phyloP scores from a whole-genome alignment of 2,113 vertebrate species.

The Ctenodactylus gundi region DNA sequence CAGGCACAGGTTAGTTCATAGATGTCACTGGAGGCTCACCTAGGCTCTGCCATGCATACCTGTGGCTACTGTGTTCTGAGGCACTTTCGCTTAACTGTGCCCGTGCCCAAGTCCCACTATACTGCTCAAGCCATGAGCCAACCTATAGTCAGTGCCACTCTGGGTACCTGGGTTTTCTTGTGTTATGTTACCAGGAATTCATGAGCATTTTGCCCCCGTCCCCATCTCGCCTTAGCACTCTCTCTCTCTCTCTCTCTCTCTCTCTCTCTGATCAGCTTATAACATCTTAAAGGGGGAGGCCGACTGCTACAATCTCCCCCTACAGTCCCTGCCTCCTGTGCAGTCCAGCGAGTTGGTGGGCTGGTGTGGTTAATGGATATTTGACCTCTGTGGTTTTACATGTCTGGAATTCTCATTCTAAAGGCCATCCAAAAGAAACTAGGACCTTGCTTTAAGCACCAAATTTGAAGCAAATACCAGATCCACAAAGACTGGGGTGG shows the following conservation, averaged over 20 bases:
- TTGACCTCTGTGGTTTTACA: neutral
- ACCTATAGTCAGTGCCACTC: neutral
- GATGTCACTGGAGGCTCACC: fast-evolving
- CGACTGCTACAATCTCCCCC: no score
- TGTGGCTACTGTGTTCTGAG: neutral
- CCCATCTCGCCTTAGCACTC: neutral
- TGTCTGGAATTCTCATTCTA: neutral
- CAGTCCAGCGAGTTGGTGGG: neutral
- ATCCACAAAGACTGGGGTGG: neutral
- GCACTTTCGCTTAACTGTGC: no score
- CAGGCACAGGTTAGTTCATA: fast-evolving
- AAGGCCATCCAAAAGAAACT: neutral
- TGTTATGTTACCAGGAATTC: neutral
- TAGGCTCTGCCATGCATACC: fast-evolving
- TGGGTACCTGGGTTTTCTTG: neutral
- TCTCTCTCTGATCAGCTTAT: neutral
- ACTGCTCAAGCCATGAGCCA: neutral
- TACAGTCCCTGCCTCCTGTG: neutral
- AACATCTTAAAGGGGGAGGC: neutral
- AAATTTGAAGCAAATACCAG: neutral
- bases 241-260: no score
- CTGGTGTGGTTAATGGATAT: neutral
- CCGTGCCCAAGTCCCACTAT: fast-evolving
- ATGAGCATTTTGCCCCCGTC: neutral
- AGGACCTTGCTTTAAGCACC: neutral